A percentile compares a stretch with the other conserved stretches of the same genome.
These are phyloP conservation scores for Melanargia galathea DNA, from an alignment of 2,888 invertebrate species.

Conservation along the genomic window DNA sequence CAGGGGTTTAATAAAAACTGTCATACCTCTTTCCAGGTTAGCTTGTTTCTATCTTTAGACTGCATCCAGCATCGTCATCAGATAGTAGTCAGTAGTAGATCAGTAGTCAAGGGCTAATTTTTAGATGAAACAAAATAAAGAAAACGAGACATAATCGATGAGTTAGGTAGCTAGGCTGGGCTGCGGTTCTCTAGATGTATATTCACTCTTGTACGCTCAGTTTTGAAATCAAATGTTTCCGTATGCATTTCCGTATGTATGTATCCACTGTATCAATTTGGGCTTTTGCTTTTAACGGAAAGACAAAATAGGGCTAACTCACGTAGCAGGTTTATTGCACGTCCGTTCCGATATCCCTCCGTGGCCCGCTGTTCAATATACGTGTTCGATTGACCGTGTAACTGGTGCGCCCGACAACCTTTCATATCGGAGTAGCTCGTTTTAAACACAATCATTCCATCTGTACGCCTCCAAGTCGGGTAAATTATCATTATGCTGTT, in stretches of 20 bases:
- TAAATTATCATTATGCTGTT: too few species aligned
- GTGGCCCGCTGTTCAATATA: slow-evolving; percentile 49
- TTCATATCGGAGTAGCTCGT: slow-evolving; percentile 19
- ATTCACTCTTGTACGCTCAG: background rate
- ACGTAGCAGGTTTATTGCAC: slow-evolving; percentile 77
- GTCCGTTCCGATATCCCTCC: slow-evolving; percentile 65
- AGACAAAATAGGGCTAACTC: slow-evolving; percentile 47
- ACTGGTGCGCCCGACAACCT: slow-evolving; percentile 24
- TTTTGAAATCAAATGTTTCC: slow-evolving; percentile 9
- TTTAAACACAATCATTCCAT: slow-evolving; percentile 3
- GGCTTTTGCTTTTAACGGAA: slow-evolving; percentile 37
- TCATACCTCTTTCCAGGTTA: too few species aligned
- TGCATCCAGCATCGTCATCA: too few species aligned
- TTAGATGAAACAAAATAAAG: too few species aligned
- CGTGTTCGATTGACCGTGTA: slow-evolving; percentile 64
- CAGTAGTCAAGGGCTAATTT: too few species aligned
- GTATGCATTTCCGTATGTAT: too few species aligned
- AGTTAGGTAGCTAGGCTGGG: too few species aligned
- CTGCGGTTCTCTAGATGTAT: too few species aligned
- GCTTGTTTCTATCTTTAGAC: too few species aligned
- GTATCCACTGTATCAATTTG: slow-evolving; percentile 41
- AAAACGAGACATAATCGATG: too few species aligned
- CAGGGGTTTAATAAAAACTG: too few species aligned
- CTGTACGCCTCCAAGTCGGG: background rate
- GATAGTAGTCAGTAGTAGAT: too few species aligned